Evolutionary conservation across 2,797 vertebrate species (phyloP).

Genomic region (Rhadinocentrus ornatus): DNA sequence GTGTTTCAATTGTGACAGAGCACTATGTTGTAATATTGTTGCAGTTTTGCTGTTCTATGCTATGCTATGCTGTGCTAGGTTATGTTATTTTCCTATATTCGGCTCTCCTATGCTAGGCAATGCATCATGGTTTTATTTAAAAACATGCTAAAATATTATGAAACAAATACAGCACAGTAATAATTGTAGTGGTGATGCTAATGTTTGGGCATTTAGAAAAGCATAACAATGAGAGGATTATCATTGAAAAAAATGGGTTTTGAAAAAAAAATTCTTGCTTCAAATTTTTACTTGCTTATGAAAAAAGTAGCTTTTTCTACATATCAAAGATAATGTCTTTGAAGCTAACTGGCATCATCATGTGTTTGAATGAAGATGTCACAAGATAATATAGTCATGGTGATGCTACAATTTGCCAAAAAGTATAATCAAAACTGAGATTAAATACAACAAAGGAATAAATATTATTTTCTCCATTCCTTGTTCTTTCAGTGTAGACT

Average conservation of each 20-base stretch:
- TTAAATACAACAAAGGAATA: neutral
- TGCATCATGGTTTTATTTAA: neutral
- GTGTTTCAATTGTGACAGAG: too few relatives aligned
- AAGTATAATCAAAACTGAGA: conserved; percentile 1
- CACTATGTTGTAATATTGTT: too few relatives aligned
- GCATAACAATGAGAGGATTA: neutral
- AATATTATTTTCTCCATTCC: neutral
- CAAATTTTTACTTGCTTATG: neutral
- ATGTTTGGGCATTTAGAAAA: too few relatives aligned
- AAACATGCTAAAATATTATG: too few relatives aligned
- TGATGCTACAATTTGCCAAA: neutral
- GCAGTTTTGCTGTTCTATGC: too few relatives aligned
- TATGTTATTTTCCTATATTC: too few relatives aligned
- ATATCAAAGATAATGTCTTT: neutral
- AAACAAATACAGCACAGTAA: too few relatives aligned
- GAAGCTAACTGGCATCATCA: neutral
- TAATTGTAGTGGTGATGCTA: too few relatives aligned
- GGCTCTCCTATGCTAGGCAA: too few relatives aligned
- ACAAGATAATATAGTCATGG: neutral
- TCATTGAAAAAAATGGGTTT: too few relatives aligned
- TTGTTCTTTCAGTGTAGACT: conserved; percentile 34
- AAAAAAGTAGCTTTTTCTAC: neutral
- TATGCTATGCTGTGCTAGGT: too few relatives aligned
- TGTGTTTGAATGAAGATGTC: neutral
- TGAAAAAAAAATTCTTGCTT: too few relatives aligned